Evolutionary conservation across 1,140 invertebrate species (phyloP), one percentile per base, ranked within the genome.

Genomic region (Tetramorium simillimum): DNA sequence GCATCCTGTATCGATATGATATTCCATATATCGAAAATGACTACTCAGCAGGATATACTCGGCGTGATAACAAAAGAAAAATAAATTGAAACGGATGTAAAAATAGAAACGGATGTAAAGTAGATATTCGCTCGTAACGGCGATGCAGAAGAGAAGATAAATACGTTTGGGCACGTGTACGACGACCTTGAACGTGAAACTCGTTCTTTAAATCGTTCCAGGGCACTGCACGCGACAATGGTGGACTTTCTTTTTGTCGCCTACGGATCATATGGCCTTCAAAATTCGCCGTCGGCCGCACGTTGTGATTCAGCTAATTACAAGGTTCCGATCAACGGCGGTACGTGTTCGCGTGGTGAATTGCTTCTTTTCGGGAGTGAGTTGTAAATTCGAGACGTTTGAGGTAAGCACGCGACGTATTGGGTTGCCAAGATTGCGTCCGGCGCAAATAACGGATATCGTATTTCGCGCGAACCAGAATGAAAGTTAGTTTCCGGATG

Each of bases 321-420:
- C 16, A 53, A 70, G 77, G 28, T 56, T 70, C 21, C 46, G 33
- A 81, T 69, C 77, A 24, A 40, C 46, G 65, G 16, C 0, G 14
- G 7, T 62, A 60, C 56, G 21, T 70, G 63, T n/a, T 56, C 21
- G 77, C 63, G 63, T 80, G 60, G 62, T 33, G 77, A 78, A 80
- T 80, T 80, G 63, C 63, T 69, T 81, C 63, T 81, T 81, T 81
- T 81, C 46, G 21, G 33, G 33, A 67, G 65, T 56, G 63, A 81
- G 63, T 81, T 81, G 77, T 51, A 67, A 81, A 81, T 70, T 81
- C 46, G 77, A 81, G 46, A 81, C 46, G 77, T 81, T 81, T 24
- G n/a, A 24, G 37, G 24, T 33, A 37, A 81, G 49, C 77, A 81
- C 77, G 77, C 77, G 77, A 81, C 77, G 46, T 81, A 81, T 81